Evolutionary conservation across 2,888 invertebrate species (phyloP).

Genomic region (Spicauda simplicius): DNA sequence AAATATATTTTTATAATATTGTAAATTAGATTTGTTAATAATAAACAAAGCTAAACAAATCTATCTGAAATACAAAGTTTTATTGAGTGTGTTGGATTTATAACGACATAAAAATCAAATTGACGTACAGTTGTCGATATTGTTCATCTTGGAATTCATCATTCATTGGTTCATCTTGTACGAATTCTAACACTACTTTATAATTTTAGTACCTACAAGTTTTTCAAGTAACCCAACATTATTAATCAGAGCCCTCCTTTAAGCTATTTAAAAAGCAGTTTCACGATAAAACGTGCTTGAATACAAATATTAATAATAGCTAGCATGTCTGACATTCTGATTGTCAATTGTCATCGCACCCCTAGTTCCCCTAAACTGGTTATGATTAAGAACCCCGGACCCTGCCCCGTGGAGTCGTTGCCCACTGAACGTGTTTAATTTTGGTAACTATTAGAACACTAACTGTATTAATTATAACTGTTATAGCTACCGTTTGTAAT

Average conservation of each 20-base stretch:
- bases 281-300: conserved; percentile 34
- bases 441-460: conserved; percentile 17
- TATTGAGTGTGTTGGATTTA: no score
- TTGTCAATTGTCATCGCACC: conserved; percentile 43
- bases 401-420: conserved; percentile 1
- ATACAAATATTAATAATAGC: conserved; percentile 30
- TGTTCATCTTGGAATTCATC: no score
- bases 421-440: conserved; percentile 34
- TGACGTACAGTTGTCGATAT: no score
- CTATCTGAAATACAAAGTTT: no score
- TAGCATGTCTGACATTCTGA: conserved; percentile 36
- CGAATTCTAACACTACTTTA: not conserved
- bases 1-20: no score
- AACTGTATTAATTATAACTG: not conserved
- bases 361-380: conserved; percentile 36
- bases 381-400: conserved; percentile 31
- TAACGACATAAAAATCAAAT: no score
- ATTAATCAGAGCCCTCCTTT: conserved; percentile 15
- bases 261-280: conserved; percentile 35
- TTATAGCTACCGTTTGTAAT: not conserved
- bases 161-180: no score
- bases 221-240: not conserved
- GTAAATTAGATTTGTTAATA: no score
- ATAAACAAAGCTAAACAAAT: no score
- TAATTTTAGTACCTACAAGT: not conserved